phyloP scores from a whole-genome alignment of 2,888 invertebrate species.

The Ornithoptera alexandrae region DNA sequence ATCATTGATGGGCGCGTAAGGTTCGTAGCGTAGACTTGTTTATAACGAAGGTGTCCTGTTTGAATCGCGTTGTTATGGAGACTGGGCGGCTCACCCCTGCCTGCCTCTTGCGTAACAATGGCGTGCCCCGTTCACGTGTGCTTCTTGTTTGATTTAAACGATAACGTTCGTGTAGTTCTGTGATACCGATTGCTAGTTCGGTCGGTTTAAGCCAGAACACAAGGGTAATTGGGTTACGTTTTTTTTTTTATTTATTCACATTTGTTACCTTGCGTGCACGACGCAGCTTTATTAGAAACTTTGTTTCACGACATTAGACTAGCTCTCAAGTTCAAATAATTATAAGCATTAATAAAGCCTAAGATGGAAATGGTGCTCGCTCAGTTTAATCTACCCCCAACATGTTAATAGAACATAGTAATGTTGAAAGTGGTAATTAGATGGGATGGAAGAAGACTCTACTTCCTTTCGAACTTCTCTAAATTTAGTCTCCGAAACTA shows the following conservation, averaged over 20 bases:
- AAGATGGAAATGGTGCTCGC: too few species aligned
- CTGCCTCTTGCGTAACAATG: constrained; percentile 44
- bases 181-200: constrained; percentile 41
- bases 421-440: too few species aligned
- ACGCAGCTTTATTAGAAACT: too few species aligned
- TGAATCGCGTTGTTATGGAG: constrained; percentile 46
- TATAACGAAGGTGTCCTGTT: constrained; percentile 37
- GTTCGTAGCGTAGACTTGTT: constrained; percentile 35
- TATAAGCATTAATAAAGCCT: too few species aligned
- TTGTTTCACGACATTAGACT: too few species aligned
- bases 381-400: too few species aligned
- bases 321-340: too few species aligned
- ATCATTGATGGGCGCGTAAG: constrained; percentile 21
- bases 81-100: constrained; percentile 39
- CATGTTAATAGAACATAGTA: too few species aligned
- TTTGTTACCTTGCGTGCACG: neutral
- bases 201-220: constrained; percentile 29
- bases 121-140: constrained; percentile 48
- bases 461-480: too few species aligned
- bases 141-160: constrained; percentile 36
- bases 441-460: too few species aligned
- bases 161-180: constrained; percentile 44
- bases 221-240: constrained; percentile 36
- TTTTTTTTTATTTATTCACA: constrained; percentile 31
- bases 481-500: too few species aligned